Evolutionary conservation across 2,113 vertebrate genomes (phyloP), one percentile per base, ranked within the genome.

Genomic region (Cepphus grylle): DNA sequence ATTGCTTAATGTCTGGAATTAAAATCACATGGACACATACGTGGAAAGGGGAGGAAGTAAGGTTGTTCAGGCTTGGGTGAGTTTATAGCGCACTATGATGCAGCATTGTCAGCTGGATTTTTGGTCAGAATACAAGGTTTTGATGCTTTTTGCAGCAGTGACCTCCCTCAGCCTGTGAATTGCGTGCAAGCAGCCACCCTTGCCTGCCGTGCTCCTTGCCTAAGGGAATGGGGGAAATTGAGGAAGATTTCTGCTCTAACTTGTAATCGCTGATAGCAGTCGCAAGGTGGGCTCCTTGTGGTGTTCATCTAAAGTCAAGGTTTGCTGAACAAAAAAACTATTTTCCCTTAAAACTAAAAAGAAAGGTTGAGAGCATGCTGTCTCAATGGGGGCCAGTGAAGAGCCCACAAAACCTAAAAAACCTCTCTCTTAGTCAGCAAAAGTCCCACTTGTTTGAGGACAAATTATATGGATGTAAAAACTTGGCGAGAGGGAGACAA

Each of bases 281-380:
- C 63, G 22, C 26, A 52, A 69, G 14, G 36, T 61, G 34, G 43
- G 18, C 43, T 69, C 10, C 34, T 73, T 81, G 12, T 8, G 1
- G 11, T 79, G 15, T 53, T 67, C 45, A 16, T 49, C 74, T 56
- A 4, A 84, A 72, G 58, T 36, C 22, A 69, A 45, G 32, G 16
- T 62, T 70, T 62, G 63, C 25, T 53, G 8, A 9, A 10, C 13
- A 38, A 55, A 62, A 55, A 12, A 2, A 6, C 2, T 6, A 5
- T 78, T 29, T 12, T n/a, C 27, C 9, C 19, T 65, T 40, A 58
- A 63, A 77, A 56, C 11, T 14, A 40, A 27, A 40, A 49, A 36
- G n/a, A 25, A 2, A 40, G 40, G 2, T 29, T 20, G 12, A 49
- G 32, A 45, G 3, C 9, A 15, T 0, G 1, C 10, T 49, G 5